Conservation (phyloP, 2,113 vertebrate genomes). For the Petroica traversi region DNA sequence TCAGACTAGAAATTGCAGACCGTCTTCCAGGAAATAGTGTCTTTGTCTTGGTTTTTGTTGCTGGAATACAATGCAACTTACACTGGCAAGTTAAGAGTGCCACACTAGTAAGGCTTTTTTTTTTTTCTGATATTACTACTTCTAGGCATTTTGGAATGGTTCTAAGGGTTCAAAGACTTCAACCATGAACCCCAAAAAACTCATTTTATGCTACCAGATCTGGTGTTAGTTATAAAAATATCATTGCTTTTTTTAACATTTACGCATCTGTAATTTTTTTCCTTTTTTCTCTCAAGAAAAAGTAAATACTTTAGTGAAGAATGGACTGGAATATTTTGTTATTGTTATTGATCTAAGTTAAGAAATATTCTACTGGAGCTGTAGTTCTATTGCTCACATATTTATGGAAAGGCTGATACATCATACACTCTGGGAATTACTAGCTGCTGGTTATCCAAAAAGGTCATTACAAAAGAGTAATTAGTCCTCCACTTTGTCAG, state of each 20-base stretch:
- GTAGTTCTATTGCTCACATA: background rate
- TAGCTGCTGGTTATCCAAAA: background rate
- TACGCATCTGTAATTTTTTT: background rate
- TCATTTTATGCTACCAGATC: background rate
- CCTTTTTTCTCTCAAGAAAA: background rate
- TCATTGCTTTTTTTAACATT: background rate
- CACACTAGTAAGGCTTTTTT: accelerated
- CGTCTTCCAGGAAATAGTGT: background rate
- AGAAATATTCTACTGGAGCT: background rate
- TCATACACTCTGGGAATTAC: background rate
- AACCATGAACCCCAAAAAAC: background rate
- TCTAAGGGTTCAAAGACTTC: background rate
- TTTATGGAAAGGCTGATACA: background rate
- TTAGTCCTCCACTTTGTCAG: background rate
- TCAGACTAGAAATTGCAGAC: background rate
- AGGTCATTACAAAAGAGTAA: background rate
- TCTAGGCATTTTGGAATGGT: background rate
- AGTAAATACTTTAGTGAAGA: background rate
- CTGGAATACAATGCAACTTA: background rate
- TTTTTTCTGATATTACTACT: background rate
- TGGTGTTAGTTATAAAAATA: background rate
- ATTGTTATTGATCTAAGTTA: background rate
- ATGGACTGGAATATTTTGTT: background rate
- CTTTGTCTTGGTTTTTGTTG: background rate
- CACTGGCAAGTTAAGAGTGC: background rate